Evolutionary conservation across 2,888 invertebrate genomes (phyloP).

Genomic region (Tetragonisca angustula): DNA sequence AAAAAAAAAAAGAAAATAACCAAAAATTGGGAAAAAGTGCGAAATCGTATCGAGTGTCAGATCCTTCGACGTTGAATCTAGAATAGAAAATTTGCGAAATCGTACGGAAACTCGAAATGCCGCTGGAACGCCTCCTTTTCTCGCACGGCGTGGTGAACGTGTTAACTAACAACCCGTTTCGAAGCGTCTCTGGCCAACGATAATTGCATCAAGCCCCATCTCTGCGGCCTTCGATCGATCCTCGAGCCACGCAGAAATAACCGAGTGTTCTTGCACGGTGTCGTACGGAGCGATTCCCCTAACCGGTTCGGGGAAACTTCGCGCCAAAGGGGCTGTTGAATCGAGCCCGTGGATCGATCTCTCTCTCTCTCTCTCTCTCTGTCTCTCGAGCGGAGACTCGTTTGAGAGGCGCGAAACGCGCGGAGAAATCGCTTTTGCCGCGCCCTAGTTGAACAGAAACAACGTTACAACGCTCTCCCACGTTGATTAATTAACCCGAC

Average conservation of each 20-base stretch:
- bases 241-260: conserved; percentile 11
- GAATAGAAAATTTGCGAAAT: no score
- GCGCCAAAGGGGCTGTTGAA: not conserved
- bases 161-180: conserved; percentile 1
- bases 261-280: not conserved
- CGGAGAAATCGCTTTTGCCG: conserved; percentile 18
- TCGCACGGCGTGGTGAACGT: no score
- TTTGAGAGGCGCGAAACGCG: conserved; percentile 10
- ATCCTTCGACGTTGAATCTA: no score
- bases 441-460: conserved; percentile 15
- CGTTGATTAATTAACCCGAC: conserved; percentile 6
- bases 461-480: conserved; percentile 2
- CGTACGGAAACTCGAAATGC: no score
- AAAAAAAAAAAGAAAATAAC: no score
- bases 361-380: conserved; percentile 3
- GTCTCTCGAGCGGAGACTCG: not conserved
- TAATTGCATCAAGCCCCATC: conserved; percentile 15
- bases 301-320: conserved; percentile 12
- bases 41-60: no score
- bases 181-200: not conserved
- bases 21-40: no score
- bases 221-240: conserved; percentile 20
- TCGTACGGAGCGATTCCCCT: not conserved
- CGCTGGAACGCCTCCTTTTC: not conserved
- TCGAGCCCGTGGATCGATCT: conserved; percentile 16